Conservation (phyloP, 1,140 invertebrate genomes). For the Chironomus tepperi region DNA sequence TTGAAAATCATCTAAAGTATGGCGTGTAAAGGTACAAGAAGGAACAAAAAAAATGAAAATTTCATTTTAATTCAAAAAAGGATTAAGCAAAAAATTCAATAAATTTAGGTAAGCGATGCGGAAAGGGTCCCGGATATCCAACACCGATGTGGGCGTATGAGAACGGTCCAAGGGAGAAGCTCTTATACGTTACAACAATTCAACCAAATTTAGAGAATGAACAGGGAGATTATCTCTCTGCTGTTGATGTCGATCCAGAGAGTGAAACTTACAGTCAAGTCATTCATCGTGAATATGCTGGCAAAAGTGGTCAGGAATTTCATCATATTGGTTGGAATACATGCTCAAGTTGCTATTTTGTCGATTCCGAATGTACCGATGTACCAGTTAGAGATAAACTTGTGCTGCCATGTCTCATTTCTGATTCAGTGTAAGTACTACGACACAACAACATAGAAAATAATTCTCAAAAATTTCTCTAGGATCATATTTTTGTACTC, state of each 20-base stretch:
- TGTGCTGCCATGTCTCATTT: slow-evolving; percentile 73
- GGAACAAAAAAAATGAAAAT: too few species aligned
- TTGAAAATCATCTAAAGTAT: background rate
- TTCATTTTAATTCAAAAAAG: too few species aligned
- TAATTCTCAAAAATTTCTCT: too few species aligned
- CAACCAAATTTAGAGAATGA: slow-evolving; percentile 52
- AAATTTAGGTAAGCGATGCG: slow-evolving; percentile 28
- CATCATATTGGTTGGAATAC: slow-evolving; percentile 96
- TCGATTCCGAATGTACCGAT: slow-evolving; percentile 33
- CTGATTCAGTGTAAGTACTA: slow-evolving; percentile 47
- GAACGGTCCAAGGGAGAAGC: slow-evolving; percentile 68
- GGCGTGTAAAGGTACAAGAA: background rate
- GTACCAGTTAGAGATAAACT: slow-evolving; percentile 60
- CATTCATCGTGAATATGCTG: slow-evolving; percentile 72
- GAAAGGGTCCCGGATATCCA: slow-evolving; percentile 62
- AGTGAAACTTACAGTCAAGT: slow-evolving; percentile 83
- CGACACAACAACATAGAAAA: too few species aligned
- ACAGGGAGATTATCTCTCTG: slow-evolving; percentile 80
- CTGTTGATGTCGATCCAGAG: slow-evolving; percentile 81
- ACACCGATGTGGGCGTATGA: slow-evolving; percentile 73
- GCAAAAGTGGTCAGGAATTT: slow-evolving; percentile 75
- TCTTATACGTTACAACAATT: slow-evolving; percentile 82
- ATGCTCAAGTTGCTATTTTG: slow-evolving; percentile 77
- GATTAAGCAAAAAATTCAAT: too few species aligned
- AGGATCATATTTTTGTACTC: background rate